phyloP scores from a whole-genome alignment of 2,888 invertebrate species.

The Terebella lapidaria region DNA sequence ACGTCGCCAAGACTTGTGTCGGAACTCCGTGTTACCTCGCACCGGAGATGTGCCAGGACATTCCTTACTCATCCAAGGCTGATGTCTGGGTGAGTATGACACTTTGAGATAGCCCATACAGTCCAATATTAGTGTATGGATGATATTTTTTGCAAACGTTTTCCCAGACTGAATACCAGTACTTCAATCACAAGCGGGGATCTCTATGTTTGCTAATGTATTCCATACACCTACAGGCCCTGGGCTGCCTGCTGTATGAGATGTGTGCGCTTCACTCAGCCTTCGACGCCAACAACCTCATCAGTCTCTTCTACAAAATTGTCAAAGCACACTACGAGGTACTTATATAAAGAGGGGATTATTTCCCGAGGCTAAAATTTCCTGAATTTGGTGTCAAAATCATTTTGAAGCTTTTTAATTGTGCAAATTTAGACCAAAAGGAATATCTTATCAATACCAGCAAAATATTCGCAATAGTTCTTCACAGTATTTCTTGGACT shows the following conservation, averaged over 20 bases:
- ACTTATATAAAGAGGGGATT: conserved; percentile 7
- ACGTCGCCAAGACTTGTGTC: conserved; percentile 47
- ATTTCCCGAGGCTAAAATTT: no score
- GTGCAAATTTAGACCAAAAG: no score
- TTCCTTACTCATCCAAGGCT: conserved; percentile 50
- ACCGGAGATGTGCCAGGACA: conserved; percentile 51
- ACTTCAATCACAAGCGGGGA: no score
- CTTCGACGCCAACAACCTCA: conserved; percentile 47
- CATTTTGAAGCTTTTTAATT: no score
- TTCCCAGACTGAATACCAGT: no score
- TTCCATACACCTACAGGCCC: no score
- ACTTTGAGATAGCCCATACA: neutral
- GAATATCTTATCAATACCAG: no score
- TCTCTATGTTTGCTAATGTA: no score
- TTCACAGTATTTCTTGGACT: no score
- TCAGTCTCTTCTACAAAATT: conserved; percentile 48
- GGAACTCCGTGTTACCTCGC: conserved; percentile 50
- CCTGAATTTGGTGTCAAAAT: neutral
- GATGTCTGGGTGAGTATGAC: conserved; percentile 44
- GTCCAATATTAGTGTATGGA: no score
- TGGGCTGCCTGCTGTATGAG: conserved; percentile 49
- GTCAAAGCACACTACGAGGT: conserved; percentile 45
- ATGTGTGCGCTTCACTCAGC: conserved; percentile 43
- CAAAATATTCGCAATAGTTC: no score
- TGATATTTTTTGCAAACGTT: no score